Base-by-base conservation (phyloP, 2,113 vertebrate species). In the Penelope pileata region DNA sequence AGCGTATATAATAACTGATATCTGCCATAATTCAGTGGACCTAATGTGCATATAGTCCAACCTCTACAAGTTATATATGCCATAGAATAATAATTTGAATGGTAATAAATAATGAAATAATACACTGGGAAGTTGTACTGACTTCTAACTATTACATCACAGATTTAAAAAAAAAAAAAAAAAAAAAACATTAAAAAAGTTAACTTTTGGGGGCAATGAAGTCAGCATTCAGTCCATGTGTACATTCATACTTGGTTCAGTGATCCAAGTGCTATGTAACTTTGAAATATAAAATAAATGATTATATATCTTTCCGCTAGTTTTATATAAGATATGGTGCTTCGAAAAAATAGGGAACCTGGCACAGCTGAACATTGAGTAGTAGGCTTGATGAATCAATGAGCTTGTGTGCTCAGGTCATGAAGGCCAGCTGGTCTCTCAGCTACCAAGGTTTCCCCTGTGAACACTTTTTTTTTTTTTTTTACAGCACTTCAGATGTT, bases 61-160 rank as follows among this genome's bases (percentile, higher is more conserved):
- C 19, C 34, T 47, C 50, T 62, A 10, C 8, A 38, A 62, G 21
- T 32, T 38, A 50, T 17, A 1, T 86, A 51, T 91, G 43, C 24
- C 69, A 19, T 13, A 30, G 77, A 72, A 62, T 48, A 90, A 77
- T 74, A 73, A 92, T 66, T 86, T 54, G 62, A 73, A 32, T 23
- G 60, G 9, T 54, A 8, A 7, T 86, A 94, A 91, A 91, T 94
- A 95, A 62, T n/a, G 24, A n/a, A 60, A 42, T 50, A 60, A 42
- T 50, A 5, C 8, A 12, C 27, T 58, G 27, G 21, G 58, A 89
- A 58, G 15, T 29, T 84, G 24, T 72, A 36, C 18, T 16, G 30
- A 23, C 8, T 3, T 34, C 84, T 87, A 92, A 75, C 76, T 59
- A 1, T 48, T 66, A 7, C 7, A 43, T 43, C 34, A 48, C 56